phyloP scores from a whole-genome alignment of 2,888 invertebrate genomes.

The Anoncus sp. region DNA sequence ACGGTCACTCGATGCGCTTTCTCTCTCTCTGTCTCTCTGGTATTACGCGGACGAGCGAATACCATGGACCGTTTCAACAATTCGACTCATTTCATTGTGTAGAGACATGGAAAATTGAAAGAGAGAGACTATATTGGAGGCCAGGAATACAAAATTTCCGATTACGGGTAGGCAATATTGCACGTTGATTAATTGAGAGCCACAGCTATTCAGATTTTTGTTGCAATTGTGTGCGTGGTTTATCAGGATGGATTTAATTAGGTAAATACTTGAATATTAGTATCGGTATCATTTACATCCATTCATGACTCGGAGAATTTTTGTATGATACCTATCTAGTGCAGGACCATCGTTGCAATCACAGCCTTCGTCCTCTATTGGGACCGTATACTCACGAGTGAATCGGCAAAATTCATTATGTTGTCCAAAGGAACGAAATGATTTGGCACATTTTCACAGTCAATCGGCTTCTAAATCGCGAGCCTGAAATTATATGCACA shows the following conservation, averaged over 20 bases:
- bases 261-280: constrained; percentile 9
- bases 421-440: too few species aligned
- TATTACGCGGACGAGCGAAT: constrained; percentile 15
- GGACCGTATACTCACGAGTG: neutral
- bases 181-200: constrained; percentile 13
- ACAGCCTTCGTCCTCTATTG: neutral
- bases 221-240: constrained; percentile 8
- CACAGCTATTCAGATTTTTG: constrained; percentile 23
- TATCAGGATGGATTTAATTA: neutral
- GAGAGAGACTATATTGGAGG: neutral
- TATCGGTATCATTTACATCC: neutral
- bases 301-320: neutral
- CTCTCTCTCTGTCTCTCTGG: neutral
- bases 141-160: constrained; percentile 8
- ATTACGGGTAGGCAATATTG: neutral
- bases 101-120: neutral
- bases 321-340: neutral
- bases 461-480: too few species aligned
- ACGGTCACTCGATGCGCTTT: constrained; percentile 25
- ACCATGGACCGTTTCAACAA: neutral
- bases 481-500: too few species aligned
- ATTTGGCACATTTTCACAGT: too few species aligned
- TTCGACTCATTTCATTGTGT: constrained; percentile 11
- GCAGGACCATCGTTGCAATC: neutral
- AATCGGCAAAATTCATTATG: neutral